Conservation (phyloP, 1,140 invertebrate genomes). For the Drosophila subpulchrella region DNA sequence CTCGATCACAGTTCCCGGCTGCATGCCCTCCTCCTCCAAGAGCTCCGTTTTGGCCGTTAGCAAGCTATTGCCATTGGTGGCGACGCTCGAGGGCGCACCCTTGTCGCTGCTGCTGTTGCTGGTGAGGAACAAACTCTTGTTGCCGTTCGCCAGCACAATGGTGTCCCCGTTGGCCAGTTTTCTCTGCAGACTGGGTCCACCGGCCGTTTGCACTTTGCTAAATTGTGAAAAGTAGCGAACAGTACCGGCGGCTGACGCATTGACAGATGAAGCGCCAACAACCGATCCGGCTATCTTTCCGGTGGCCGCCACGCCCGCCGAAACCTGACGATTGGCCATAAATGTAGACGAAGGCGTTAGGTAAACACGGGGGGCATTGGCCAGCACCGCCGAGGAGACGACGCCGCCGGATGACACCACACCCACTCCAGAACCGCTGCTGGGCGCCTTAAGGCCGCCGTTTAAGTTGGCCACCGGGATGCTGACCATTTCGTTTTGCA, state of each 20-base stretch:
- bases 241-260: conserved; percentile 18
- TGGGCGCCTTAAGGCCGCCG: conserved; percentile 60
- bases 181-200: conserved; percentile 21
- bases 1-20: conserved; percentile 34
- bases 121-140: conserved; percentile 43
- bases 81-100: background rate
- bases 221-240: conserved; percentile 73
- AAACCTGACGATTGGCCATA: conserved; percentile 35
- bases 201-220: conserved; percentile 49
- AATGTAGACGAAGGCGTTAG: conserved; percentile 52
- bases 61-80: conserved; percentile 24
- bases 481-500: conserved; percentile 83
- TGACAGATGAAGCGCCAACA: conserved; percentile 6
- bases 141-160: conserved; percentile 63
- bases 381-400: conserved; percentile 49
- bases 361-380: conserved; percentile 64
- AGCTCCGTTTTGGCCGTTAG: conserved; percentile 8
- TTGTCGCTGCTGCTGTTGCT: conserved; percentile 7
- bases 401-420: conserved; percentile 41
- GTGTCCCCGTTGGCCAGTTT: conserved; percentile 58
- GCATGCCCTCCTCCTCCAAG: conserved; percentile 1
- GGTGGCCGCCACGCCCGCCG: conserved; percentile 11
- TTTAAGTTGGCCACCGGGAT: conserved; percentile 74
- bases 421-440: conserved; percentile 43
- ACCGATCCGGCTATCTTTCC: conserved; percentile 6